Conservation (phyloP, 2,888 invertebrate species). For the Buathra laborator region DNA sequence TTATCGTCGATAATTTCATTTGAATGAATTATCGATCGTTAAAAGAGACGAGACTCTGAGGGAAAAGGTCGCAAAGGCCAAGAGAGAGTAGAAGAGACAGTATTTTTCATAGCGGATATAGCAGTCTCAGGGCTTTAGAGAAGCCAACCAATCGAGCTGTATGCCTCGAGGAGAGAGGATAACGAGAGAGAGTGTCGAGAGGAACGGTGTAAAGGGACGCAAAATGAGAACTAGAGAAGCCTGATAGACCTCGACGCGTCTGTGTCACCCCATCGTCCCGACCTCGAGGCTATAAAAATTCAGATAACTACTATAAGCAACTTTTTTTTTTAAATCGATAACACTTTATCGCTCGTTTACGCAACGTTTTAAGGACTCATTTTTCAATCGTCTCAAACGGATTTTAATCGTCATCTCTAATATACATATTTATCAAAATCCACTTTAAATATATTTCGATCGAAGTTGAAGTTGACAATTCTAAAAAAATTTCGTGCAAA, state of each 20-base stretch:
- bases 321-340: background rate
- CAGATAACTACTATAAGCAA: conserved; percentile 13
- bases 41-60: conserved; percentile 23
- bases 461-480: too few species aligned
- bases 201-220: background rate
- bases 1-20: conserved; percentile 20
- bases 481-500: too few species aligned
- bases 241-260: conserved; percentile 24
- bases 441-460: too few species aligned
- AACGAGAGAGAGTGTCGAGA: conserved; percentile 29
- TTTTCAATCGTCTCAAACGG: background rate
- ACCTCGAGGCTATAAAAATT: conserved; percentile 36
- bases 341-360: background rate
- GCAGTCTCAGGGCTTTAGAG: conserved; percentile 72
- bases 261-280: conserved; percentile 34
- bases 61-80: conserved; percentile 35
- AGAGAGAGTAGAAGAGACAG: conserved; percentile 40
- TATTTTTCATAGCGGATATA: conserved; percentile 40
- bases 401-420: background rate
- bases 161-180: conserved; percentile 53
- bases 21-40: conserved; percentile 61
- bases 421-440: too few species aligned
- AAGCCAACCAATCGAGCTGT: conserved; percentile 75
- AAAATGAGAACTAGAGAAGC: conserved; percentile 10
- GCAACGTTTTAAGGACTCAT: background rate